Base-by-base conservation (phyloP, 2,888 invertebrate species). In the Camponotus fellah region DNA sequence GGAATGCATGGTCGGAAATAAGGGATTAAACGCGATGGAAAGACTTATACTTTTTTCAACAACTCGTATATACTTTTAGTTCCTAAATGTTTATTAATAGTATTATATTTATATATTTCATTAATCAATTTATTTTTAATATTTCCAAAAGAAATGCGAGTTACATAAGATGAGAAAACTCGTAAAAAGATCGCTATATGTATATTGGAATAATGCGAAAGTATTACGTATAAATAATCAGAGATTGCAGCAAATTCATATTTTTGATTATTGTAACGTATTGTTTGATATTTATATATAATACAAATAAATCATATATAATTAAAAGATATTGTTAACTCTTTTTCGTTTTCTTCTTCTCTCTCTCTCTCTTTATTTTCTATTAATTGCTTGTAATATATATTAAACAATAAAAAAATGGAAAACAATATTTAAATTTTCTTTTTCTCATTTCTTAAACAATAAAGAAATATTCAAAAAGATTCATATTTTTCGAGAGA, bases 401-500 rank as follows among this genome's bases (percentile, higher is more conserved):
- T 58, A 72, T 58, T 58, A 3, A 40, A 8, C 26, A 72, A 8
- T 12, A 56, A 72, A 53, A 37, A 37, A 26, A 34, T 34, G 5
- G 34, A 14, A 10, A 34, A 21, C 34, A 10, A 21, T 4, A 46
- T 60, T 60, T 14, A 1, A n/a, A 9, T 4, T 46, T 62, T n/a
- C 14, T 3, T 46, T 43, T 9, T 46, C 6, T 37, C 4, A 64
- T 76, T 49, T 49, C 37, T 37, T 12, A 40, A 17, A 40, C 26
- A 53, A 53, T 53, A 26, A 17, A 12, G 26, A 69, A 34, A 26
- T 43, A 43, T 58, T 37, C 4, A 14, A 21, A 40, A 66, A 56
- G 46, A 77, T 56, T 32, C n/a, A 32, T 32, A 58, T 12, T 68
- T n/a, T n/a, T 68, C 10, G n/a, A n/a, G 5, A 77, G 32, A n/a